A percentile compares a stretch with the other conserved stretches of the same genome.
Evolutionary conservation across 1,140 invertebrate species (phyloP).

Genomic region (Conus ventricosus): DNA sequence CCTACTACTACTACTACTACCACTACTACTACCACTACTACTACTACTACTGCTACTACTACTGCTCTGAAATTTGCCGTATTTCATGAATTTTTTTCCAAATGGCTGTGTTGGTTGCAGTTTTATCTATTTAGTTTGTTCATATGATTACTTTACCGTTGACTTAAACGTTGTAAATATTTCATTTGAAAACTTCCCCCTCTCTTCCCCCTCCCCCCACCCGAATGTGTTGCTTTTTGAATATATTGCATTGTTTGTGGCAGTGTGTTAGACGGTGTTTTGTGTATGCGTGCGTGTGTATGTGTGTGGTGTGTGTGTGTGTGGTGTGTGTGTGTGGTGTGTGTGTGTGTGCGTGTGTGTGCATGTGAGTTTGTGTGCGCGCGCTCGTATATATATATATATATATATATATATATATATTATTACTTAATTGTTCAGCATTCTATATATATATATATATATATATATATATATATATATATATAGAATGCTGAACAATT

Average conservation of each 20-base stretch:
- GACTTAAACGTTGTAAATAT: not conserved
- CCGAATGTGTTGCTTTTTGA: not conserved
- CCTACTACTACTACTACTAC: too few relatives aligned
- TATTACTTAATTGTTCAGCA: too few relatives aligned
- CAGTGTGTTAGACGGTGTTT: not conserved
- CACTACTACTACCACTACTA: too few relatives aligned
- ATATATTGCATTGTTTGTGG: not conserved
- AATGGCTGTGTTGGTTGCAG: not conserved
- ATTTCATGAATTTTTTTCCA: not conserved
- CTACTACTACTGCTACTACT: too few relatives aligned
- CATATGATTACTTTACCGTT: not conserved
- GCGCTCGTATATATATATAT: not conserved
- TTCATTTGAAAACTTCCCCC: not conserved
- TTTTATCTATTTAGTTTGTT: not conserved
- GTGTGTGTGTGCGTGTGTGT: not conserved
- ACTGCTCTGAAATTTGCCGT: too few relatives aligned
- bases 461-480: too few relatives aligned
- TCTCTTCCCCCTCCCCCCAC: not conserved
- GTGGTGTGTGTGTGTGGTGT: not conserved
- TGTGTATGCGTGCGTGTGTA: not conserved
- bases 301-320: slow-evolving; percentile 2
- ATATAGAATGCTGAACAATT: too few relatives aligned
- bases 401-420: not conserved
- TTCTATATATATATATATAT: too few relatives aligned
- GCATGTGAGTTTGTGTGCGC: not conserved